Conservation (phyloP, 2,888 invertebrate species). For the Drosophila cognata region DNA sequence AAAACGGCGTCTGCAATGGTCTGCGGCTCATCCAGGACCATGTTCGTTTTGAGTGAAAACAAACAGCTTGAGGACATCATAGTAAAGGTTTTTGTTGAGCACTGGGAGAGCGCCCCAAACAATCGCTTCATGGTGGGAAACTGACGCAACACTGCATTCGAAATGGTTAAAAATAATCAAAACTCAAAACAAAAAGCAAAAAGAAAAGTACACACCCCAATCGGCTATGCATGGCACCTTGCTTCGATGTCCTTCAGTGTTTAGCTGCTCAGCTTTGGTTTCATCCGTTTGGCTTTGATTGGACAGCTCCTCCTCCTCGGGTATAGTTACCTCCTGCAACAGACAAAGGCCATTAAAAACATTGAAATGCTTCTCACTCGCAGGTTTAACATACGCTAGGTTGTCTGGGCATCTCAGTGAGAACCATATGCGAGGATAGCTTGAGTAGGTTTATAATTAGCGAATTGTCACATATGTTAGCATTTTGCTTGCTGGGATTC, state of each 20-base stretch:
- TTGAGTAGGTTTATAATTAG: slow-evolving; percentile 90
- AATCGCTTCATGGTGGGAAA: slow-evolving; percentile 93
- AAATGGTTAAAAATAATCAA: not conserved
- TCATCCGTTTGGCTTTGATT: slow-evolving; percentile 91
- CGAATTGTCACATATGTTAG: slow-evolving; percentile 90
- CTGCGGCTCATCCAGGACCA: slow-evolving; percentile 87
- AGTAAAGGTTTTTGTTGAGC: slow-evolving; percentile 89
- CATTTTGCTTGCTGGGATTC: slow-evolving; percentile 87
- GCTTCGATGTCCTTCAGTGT: slow-evolving; percentile 85
- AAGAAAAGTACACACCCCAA: slow-evolving; percentile 86
- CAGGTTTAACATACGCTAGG: slow-evolving; percentile 80
- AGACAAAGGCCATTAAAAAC: not conserved
- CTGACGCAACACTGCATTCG: slow-evolving; percentile 88
- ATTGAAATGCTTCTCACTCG: not conserved
- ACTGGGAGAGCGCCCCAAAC: slow-evolving; percentile 92
- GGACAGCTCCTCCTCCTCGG: slow-evolving; percentile 85
- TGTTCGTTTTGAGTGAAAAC: slow-evolving; percentile 81
- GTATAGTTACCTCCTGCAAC: slow-evolving; percentile 83
- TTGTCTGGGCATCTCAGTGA: slow-evolving; percentile 87
- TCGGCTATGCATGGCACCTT: slow-evolving; percentile 91
- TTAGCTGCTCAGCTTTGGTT: slow-evolving; percentile 90
- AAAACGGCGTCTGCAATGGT: slow-evolving; percentile 95
- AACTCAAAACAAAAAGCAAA: not conserved
- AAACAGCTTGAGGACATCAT: slow-evolving; percentile 87
- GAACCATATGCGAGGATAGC: slow-evolving; percentile 88